These are phyloP conservation scores for Penaeus vannamei DNA, from an alignment of 1,140 invertebrate species.

Conservation along the genomic window DNA sequence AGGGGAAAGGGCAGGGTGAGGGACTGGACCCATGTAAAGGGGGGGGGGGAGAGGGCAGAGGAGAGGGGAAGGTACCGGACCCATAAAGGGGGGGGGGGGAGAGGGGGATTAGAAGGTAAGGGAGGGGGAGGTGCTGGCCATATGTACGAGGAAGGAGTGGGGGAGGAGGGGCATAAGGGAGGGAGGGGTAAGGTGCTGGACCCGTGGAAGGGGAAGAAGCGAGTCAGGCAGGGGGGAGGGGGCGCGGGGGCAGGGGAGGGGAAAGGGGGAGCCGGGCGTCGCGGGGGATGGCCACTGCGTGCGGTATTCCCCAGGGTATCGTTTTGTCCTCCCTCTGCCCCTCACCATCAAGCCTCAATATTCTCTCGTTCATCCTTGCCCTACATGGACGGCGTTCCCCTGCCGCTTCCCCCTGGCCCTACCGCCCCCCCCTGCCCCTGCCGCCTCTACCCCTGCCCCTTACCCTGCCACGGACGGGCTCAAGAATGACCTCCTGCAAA, in stretches of 20 bases:
- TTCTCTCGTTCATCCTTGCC: slow-evolving; percentile 29
- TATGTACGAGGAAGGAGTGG: not conserved
- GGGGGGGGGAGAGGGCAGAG: too few species aligned
- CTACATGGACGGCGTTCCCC: not conserved
- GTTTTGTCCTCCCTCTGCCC: too few species aligned
- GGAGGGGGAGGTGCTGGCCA: not conserved
- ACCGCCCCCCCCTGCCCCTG: not conserved
- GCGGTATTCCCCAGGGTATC: too few species aligned
- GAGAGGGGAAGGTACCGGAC: too few species aligned
- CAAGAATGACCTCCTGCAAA: too few species aligned
- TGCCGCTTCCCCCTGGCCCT: not conserved
- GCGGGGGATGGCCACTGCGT: too few species aligned
- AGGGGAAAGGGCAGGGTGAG: not conserved
- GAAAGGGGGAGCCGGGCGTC: not conserved
- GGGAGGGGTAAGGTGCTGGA: not conserved
- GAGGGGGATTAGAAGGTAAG: not conserved
- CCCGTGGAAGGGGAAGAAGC: not conserved
- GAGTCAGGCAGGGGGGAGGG: not conserved
- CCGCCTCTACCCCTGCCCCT: not conserved
- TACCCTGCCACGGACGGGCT: not conserved
- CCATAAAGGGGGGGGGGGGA: not conserved
- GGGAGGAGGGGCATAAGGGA: not conserved
- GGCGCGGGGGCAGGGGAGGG: not conserved
- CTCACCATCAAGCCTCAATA: not conserved
- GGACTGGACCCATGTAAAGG: not conserved